Conservation (phyloP, 1,140 invertebrate species). For the Bradysia coprophila region DNA sequence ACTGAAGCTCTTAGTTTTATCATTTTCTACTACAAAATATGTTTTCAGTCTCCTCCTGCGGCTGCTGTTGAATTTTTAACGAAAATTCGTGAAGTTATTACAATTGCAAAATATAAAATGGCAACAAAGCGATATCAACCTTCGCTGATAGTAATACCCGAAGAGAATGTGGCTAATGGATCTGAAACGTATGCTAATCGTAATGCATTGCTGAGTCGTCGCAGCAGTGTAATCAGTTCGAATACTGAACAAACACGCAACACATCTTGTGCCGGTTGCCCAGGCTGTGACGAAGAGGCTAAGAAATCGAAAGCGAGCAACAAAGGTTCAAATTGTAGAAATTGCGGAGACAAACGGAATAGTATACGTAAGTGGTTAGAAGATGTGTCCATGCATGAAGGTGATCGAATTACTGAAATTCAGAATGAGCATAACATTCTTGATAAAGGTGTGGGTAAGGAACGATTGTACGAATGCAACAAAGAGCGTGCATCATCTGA, state of each 20-base stretch:
- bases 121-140: slow-evolving; percentile 59
- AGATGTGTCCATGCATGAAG: slow-evolving; percentile 34
- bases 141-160: slow-evolving; percentile 57
- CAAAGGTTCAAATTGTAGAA: slow-evolving; percentile 15
- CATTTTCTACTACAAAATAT: background rate
- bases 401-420: background rate
- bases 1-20: no score
- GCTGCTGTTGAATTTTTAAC: slow-evolving; percentile 69
- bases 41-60: slow-evolving; percentile 57
- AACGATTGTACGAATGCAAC: background rate
- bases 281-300: slow-evolving; percentile 34
- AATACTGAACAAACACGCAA: slow-evolving; percentile 33
- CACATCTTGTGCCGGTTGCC: slow-evolving; percentile 37
- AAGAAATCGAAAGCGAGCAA: slow-evolving; percentile 13
- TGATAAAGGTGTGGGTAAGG: background rate
- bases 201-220: slow-evolving; percentile 24
- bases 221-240: slow-evolving; percentile 31
- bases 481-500: background rate
- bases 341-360: slow-evolving; percentile 40
- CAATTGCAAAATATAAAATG: slow-evolving; percentile 75
- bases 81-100: slow-evolving; percentile 74
- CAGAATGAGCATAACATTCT: background rate
- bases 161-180: slow-evolving; percentile 36
- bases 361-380: slow-evolving; percentile 62
- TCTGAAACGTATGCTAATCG: background rate